Percentiles rank a stretch among this genome's conserved stretches.
Evolutionary conservation across 2,113 vertebrate species (phyloP).

Genomic region (Condylura cristata): DNA sequence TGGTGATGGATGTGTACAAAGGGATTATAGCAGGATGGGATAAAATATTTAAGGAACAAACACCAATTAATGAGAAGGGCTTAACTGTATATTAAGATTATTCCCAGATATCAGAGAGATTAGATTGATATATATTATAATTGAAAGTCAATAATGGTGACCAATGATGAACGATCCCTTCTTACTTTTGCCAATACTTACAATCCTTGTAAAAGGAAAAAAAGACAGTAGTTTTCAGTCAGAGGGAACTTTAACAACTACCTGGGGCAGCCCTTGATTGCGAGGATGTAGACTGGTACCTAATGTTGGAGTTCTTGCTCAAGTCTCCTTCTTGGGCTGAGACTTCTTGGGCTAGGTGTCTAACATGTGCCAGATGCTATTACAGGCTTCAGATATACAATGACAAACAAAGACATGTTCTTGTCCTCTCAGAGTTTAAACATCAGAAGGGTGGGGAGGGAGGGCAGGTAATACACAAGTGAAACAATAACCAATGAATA

Average conservation of each 20-base stretch:
- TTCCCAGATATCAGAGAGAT: neutral
- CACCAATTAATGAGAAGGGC: neutral
- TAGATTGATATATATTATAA: neutral
- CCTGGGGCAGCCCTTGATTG: neutral
- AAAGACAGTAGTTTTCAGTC: neutral
- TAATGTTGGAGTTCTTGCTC: neutral
- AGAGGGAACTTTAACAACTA: neutral
- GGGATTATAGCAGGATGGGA: neutral
- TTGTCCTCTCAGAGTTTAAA: neutral
- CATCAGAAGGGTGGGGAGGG: neutral
- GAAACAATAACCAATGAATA: neutral
- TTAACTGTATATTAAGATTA: neutral
- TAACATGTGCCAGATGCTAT: neutral
- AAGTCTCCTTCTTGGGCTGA: neutral
- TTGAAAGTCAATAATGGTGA: neutral
- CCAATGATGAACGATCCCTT: neutral
- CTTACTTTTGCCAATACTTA: neutral
- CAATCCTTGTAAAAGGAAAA: constrained; percentile 12
- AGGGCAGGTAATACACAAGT: neutral
- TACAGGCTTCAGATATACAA: neutral
- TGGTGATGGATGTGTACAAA: neutral
- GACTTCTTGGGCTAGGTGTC: neutral
- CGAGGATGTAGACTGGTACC: neutral
- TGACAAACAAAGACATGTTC: neutral
- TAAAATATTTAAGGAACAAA: constrained; percentile 27